Evolutionary conservation across 1,140 invertebrate species (phyloP).

Genomic region (Diachasmimorpha longicaudata): DNA sequence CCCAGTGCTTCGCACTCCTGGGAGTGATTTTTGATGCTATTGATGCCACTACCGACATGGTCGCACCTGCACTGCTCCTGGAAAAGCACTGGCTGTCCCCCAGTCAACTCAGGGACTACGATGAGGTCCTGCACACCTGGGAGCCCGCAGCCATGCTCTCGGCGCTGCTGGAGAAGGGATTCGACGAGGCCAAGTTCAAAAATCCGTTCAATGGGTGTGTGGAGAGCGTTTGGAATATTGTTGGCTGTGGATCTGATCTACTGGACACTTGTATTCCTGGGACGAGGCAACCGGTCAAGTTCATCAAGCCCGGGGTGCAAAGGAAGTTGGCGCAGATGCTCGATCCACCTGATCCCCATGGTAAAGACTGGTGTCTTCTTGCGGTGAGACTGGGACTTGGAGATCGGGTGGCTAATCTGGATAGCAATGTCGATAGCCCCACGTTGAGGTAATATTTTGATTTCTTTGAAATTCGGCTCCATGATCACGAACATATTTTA

Average conservation of each 20-base stretch:
- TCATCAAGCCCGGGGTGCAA: slow-evolving; percentile 60
- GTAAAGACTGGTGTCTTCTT: slow-evolving; percentile 83
- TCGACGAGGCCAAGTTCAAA: slow-evolving; percentile 61
- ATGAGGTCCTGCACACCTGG: slow-evolving; percentile 67
- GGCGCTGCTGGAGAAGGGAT: slow-evolving; percentile 63
- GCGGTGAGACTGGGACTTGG: slow-evolving; percentile 74
- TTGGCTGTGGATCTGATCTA: slow-evolving; percentile 69
- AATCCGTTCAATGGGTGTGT: slow-evolving; percentile 68
- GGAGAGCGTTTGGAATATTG: slow-evolving; percentile 73
- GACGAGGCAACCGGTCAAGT: slow-evolving; percentile 49
- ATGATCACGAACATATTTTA: not conserved
- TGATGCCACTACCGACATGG: slow-evolving; percentile 69
- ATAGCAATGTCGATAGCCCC: slow-evolving; percentile 56
- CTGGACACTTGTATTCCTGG: slow-evolving; percentile 56
- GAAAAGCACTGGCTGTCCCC: slow-evolving; percentile 73
- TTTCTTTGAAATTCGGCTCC: not conserved
- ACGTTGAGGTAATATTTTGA: slow-evolving; percentile 47
- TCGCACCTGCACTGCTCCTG: slow-evolving; percentile 72
- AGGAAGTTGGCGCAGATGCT: slow-evolving; percentile 69
- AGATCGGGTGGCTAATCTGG: slow-evolving; percentile 57
- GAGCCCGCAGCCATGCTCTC: slow-evolving; percentile 68
- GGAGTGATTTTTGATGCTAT: slow-evolving; percentile 76
- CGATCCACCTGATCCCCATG: slow-evolving; percentile 80
- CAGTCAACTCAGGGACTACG: slow-evolving; percentile 65
- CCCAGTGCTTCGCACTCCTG: slow-evolving; percentile 76